These are phyloP conservation scores for Macquaria australasica DNA, from an alignment of 2,113 vertebrate species.

Conservation along the genomic window DNA sequence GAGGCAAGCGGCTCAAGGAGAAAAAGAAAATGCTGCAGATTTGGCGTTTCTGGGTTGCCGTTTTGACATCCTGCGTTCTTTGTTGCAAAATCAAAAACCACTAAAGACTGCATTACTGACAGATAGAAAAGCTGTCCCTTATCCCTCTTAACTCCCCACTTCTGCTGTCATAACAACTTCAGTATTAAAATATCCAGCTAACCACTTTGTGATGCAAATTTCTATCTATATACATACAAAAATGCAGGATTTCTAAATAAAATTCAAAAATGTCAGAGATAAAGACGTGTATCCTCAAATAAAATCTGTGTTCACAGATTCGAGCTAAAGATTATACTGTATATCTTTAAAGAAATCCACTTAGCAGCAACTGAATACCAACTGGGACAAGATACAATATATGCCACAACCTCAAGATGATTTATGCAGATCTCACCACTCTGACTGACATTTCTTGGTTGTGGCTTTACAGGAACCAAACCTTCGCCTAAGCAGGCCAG, in stretches of 20 bases:
- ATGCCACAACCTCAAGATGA: slow-evolving; percentile 41
- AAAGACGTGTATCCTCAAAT: slow-evolving; percentile 48
- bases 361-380: slow-evolving; percentile 42
- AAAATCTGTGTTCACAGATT: slow-evolving; percentile 41
- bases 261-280: slow-evolving; percentile 21
- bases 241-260: slow-evolving; percentile 16
- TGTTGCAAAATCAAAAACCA: slow-evolving; percentile 47
- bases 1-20: slow-evolving; percentile 38
- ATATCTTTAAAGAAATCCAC: slow-evolving; percentile 40
- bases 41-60: slow-evolving; percentile 47
- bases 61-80: slow-evolving; percentile 53
- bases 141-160: slow-evolving; percentile 25
- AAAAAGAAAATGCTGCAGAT: slow-evolving; percentile 45
- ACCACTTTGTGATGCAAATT: slow-evolving; percentile 31
- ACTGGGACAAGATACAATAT: slow-evolving; percentile 44
- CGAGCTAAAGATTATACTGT: slow-evolving; percentile 36
- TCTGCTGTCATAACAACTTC: slow-evolving; percentile 11
- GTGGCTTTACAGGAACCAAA: slow-evolving; percentile 47
- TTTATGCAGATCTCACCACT: slow-evolving; percentile 61
- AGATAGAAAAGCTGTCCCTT: slow-evolving; percentile 19
- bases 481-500: slow-evolving; percentile 52
- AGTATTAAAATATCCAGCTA: slow-evolving; percentile 31
- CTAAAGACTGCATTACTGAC: slow-evolving; percentile 16
- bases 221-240: background rate
- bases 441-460: slow-evolving; percentile 60